Evolutionary conservation across 2,113 vertebrate genomes (phyloP), one percentile per base, ranked within the genome.

Genomic region (Mugil cephalus): DNA sequence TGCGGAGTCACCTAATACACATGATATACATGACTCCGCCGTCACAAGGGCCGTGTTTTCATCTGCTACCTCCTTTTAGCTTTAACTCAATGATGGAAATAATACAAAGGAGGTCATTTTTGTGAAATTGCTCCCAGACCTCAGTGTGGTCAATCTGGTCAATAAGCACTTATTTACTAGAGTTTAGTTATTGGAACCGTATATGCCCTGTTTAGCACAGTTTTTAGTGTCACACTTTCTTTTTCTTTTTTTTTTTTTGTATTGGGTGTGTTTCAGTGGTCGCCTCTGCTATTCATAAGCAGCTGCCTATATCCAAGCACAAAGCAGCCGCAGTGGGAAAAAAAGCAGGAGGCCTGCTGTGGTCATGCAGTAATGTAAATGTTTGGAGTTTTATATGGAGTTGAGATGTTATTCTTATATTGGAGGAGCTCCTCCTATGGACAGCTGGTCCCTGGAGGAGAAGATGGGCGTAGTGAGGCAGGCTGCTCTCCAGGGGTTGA

Each of bases 321-420:
- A 84, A 91, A 92, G 82, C 83, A 86, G 82, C 90, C 86, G 56
- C 90, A 92, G 82, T 78, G 77, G 76, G 18, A 14, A 6, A 36
- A 76, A 77, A 82, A 86, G 82, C 78, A 55, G 14, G 63, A 82
- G 84, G 77, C 78, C 82, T 82, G 70, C 75, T 87, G 90, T 83
- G 89, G 88, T 90, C 81, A 47, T 84, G 88, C 81, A 86, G 87
- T 90, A 91, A 92, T 92, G 90, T 91, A 93, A 93, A 93, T 92
- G 90, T 93, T 94, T 92, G 84, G 86, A 89, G 88, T 90, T 93
- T 93, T 92, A 88, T 90, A 89, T 89, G 80, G 86, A 86, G 85
- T 82, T 77, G 83, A 87, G 84, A 88, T 90, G 88, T 87, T 89
- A 88, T 93, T 92, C 88, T 91, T 87, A 82, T 85, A 90, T 88